Percentiles rank a stretch among this genome's conserved stretches.
These are phyloP conservation scores for Ornithorhynchus anatinus DNA, from an alignment of 2,113 vertebrate genomes.

Conservation along the genomic window DNA sequence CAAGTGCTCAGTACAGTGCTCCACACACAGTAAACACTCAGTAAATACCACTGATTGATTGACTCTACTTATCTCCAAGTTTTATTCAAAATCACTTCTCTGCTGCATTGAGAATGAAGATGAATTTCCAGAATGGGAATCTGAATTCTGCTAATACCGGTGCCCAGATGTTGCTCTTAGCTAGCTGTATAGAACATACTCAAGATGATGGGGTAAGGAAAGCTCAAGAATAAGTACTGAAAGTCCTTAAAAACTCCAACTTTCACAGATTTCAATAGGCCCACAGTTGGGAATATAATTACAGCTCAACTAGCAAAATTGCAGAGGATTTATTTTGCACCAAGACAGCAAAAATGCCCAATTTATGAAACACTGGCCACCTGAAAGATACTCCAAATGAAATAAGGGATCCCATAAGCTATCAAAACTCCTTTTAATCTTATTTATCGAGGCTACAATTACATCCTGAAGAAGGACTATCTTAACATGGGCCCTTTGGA, in stretches of 20 bases:
- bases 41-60: no score
- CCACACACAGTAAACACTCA: no score
- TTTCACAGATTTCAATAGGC: neutral
- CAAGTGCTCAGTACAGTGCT: no score
- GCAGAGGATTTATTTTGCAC: conserved; percentile 5
- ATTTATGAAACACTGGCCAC: conserved; percentile 15
- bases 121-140: no score
- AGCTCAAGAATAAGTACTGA: neutral
- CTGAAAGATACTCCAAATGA: conserved; percentile 21
- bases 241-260: neutral
- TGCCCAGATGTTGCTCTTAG: neutral
- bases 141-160: neutral
- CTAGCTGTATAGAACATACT: neutral
- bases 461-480: neutral
- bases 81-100: no score
- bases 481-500: neutral
- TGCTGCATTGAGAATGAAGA: no score
- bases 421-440: conserved; percentile 1
- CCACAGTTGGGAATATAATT: conserved; percentile 12
- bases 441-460: conserved; percentile 36
- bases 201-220: neutral
- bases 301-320: conserved; percentile 10
- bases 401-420: neutral
- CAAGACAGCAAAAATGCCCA: conserved; percentile 27
- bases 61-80: no score